Base-by-base conservation (phyloP, 2,797 vertebrate species). In the Microcaecilia unicolor region DNA sequence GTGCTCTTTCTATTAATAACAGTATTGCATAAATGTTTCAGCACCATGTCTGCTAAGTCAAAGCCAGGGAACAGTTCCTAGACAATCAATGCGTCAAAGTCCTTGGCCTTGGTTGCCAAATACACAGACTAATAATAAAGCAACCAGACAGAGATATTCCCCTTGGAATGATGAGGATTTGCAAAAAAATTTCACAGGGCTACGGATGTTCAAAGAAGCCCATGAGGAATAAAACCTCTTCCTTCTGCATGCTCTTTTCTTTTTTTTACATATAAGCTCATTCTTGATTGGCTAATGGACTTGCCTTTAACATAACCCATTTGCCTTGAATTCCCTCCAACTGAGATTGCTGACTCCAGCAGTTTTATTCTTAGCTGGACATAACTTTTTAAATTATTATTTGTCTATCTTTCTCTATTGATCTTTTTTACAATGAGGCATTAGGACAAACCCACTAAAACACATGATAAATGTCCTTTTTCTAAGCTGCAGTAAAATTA, bases 31-130 rank as follows among this genome's bases (percentile, higher is more conserved):
- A 63, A 65, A 67, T 41, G 5, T 48, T 38, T 61, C 27, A 32
- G 34, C 40, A 44, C 37, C 44, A 14, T 37, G 31, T 55, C 51
- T 60, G 31, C 37, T 61, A 55, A 59, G 21, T 48, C 22, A 55
- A 60, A 57, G 49, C 47, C 61, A 70, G 70, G 25, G 41, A 54
- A 63, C 30, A 26, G 37, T 57, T 66, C 31, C 28, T 59, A 58
- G 53, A 36, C 51, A 48, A 36, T 54, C 60, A 31, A 41, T 56
- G 51, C 44, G 58, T 14, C 55, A 51, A 57, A 57, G 57, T 44
- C 66, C 64, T 47, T 66, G 61, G 70, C 60, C 49, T 61, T 57
- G 54, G 66, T 72, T 70, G 64, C 66, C 8, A 20, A 61, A 61
- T 41, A 24, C 57, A 60, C 61, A 50, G 48, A 34, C 57, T 62